phyloP scores from a whole-genome alignment of 2,797 vertebrate species.

The Epinephelus malabaricus region DNA sequence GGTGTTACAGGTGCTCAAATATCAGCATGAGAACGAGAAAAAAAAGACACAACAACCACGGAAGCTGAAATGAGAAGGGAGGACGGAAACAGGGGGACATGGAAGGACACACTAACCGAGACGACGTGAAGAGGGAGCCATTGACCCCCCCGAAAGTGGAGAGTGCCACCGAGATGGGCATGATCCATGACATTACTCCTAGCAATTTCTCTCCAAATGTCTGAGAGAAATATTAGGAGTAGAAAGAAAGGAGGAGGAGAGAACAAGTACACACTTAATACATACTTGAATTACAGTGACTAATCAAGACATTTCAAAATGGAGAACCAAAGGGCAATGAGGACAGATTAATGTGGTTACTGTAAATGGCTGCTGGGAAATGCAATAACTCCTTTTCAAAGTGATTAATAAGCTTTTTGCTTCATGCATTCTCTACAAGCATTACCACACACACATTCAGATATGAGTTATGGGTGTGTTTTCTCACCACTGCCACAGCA shows the following conservation, averaged over 20 bases:
- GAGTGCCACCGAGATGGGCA: conserved; percentile 92
- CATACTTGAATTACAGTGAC: neutral
- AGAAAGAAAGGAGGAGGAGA: conserved; percentile 19
- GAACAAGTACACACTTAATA: conserved; percentile 22
- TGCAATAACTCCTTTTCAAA: neutral
- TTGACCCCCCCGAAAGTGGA: conserved; percentile 94
- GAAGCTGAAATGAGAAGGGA: neutral
- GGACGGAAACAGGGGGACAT: neutral
- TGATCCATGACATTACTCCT: conserved; percentile 93
- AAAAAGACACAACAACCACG: neutral
- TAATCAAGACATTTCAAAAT: conserved; percentile 9
- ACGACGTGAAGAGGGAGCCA: conserved; percentile 92
- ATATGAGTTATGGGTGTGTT: neutral
- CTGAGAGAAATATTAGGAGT: conserved; percentile 70
- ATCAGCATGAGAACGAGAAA: neutral
- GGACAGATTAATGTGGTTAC: neutral
- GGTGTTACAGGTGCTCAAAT: neutral
- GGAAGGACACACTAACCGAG: conserved; percentile 81
- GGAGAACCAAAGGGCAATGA: neutral
- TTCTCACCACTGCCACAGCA: conserved; percentile 89
- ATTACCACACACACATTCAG: neutral
- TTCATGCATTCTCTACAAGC: neutral
- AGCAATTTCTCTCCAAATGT: conserved; percentile 93
- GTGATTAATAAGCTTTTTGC: neutral
- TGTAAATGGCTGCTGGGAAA: neutral